These are phyloP conservation scores for Phycodurus eques DNA, from an alignment of 2,113 vertebrate species.

Conservation along the genomic window DNA sequence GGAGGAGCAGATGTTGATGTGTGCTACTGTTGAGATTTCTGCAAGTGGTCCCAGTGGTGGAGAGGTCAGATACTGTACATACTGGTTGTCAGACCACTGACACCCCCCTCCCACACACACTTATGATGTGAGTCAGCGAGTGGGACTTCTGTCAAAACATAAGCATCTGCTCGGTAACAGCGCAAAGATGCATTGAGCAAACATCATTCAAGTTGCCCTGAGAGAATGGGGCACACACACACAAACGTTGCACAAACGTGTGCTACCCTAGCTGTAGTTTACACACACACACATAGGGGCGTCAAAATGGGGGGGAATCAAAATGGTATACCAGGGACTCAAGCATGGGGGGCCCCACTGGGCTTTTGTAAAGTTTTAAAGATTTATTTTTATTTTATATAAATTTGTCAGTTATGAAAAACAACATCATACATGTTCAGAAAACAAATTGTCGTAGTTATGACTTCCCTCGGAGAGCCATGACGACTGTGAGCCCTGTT, in stretches of 20 bases:
- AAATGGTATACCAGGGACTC: no score
- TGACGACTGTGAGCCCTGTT: no score
- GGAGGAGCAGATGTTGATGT: constrained; percentile 15
- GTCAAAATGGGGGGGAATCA: no score
- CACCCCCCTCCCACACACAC: constrained; percentile 16
- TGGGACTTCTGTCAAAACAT: constrained; percentile 67
- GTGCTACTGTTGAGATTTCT: constrained; percentile 41
- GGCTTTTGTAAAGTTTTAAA: no score
- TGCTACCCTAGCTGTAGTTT: constrained; percentile 39
- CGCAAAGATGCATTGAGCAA: constrained; percentile 47
- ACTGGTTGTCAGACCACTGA: constrained; percentile 42
- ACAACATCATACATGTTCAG: no score
- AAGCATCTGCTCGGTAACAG: constrained; percentile 62
- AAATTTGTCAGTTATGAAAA: no score
- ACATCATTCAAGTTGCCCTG: constrained; percentile 41
- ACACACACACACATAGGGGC: constrained; percentile 7
- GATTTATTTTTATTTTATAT: no score
- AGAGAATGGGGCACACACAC: constrained; percentile 14
- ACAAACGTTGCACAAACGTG: constrained; percentile 38
- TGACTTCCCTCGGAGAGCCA: no score
- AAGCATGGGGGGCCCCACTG: no score
- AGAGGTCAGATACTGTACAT: constrained; percentile 53
- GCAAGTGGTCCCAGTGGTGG: constrained; percentile 64
- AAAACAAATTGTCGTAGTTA: no score
- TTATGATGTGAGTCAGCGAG: constrained; percentile 48